phyloP scores from a whole-genome alignment of 2,113 vertebrate species.

The Azemiops feae region DNA sequence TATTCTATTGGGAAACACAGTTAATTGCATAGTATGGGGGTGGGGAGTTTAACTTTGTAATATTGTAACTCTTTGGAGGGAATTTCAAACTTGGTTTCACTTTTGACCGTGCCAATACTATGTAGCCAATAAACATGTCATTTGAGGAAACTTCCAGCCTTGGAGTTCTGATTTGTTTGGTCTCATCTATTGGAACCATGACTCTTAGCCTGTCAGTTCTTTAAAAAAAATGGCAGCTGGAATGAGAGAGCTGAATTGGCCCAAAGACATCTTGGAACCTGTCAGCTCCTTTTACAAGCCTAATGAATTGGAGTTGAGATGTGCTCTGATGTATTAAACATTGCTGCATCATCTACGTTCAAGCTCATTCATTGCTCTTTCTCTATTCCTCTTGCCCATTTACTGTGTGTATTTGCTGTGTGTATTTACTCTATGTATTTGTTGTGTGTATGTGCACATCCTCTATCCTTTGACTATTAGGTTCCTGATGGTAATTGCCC shows the following conservation, averaged over 20 bases:
- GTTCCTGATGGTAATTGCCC: neutral
- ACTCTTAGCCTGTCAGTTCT: neutral
- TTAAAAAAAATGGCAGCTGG: neutral
- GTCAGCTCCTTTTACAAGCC: neutral
- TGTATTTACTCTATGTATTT: neutral
- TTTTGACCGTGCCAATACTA: no score
- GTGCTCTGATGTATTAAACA: neutral
- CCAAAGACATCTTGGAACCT: neutral
- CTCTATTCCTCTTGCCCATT: neutral
- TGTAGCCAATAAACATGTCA: no score
- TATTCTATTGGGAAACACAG: no score
- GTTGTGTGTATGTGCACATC: neutral
- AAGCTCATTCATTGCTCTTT: neutral
- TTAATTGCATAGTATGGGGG: no score
- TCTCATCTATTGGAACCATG: no score
- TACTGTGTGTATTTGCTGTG: neutral
- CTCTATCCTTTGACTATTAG: neutral
- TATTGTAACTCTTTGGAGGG: no score
- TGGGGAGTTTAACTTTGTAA: no score
- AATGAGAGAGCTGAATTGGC: neutral
- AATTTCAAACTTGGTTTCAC: no score
- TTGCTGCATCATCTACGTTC: neutral
- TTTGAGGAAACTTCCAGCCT: no score
- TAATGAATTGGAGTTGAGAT: neutral
- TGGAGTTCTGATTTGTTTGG: no score